Conservation (phyloP, 1,140 invertebrate species). For the Laupala kohalensis region DNA sequence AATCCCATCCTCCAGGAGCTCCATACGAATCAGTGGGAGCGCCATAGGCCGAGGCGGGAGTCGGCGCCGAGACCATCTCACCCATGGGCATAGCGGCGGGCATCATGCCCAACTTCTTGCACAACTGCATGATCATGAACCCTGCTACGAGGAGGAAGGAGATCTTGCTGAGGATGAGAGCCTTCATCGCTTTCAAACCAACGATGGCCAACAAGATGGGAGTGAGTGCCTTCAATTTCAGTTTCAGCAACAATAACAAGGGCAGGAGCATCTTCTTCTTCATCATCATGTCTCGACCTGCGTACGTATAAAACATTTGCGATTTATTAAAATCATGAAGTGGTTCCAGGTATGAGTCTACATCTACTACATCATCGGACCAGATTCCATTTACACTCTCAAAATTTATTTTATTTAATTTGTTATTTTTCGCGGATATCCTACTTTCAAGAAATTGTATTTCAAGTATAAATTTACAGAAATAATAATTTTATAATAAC, state of each 20-base stretch:
- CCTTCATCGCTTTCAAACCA: slow-evolving; percentile 68
- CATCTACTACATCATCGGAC: too few relatives aligned
- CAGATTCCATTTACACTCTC: too few relatives aligned
- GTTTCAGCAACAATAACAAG: slow-evolving; percentile 58
- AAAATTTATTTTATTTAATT: too few relatives aligned
- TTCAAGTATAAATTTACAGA: too few relatives aligned
- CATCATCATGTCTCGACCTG: slow-evolving; percentile 43
- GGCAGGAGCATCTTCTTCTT: slow-evolving; percentile 73
- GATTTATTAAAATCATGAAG: too few relatives aligned
- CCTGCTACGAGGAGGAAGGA: slow-evolving; percentile 63
- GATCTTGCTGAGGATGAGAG: slow-evolving; percentile 65
- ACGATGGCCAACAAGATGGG: slow-evolving; percentile 64
- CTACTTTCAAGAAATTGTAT: too few relatives aligned
- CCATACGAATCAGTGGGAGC: slow-evolving; percentile 23
- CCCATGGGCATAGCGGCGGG: slow-evolving; percentile 35
- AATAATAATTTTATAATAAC: too few relatives aligned
- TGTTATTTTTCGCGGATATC: too few relatives aligned
- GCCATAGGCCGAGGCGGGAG: slow-evolving; percentile 41
- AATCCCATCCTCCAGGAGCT: slow-evolving; percentile 28
- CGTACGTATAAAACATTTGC: too few relatives aligned
- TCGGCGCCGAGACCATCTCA: slow-evolving; percentile 23
- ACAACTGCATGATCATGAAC: slow-evolving; percentile 60
- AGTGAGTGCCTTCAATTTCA: slow-evolving; percentile 71
- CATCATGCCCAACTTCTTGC: slow-evolving; percentile 62
- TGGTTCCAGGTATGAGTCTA: too few relatives aligned